Base-by-base conservation (phyloP, 2,888 invertebrate genomes). In the Epirrita christyi region DNA sequence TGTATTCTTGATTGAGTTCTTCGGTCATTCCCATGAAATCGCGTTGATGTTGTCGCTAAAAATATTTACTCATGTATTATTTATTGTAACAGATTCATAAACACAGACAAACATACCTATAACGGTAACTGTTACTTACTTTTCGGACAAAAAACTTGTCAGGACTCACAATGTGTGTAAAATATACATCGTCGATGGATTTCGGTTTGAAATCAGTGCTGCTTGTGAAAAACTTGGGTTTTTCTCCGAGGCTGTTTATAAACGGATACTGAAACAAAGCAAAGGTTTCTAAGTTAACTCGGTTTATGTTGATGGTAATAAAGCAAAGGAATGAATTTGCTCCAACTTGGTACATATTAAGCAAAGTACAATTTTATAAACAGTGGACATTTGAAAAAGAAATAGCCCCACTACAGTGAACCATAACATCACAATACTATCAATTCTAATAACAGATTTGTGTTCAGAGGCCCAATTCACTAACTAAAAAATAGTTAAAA, bases 111-210 rank as follows among this genome's bases (percentile, higher is more conserved):
- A 32, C 27, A 36, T 7, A n/a, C n/a, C n/a, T n/a, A n/a, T n/a
- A n/a, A n/a, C n/a, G 15, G 21, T 21, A 28, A 10, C 6, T 6
- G 21, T 14, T 41, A 59, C 51, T 81, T 85, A 95, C 95, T 86
- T 94, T 93, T 67, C 94, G 93, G 0, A 95, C 93, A 75, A 92
- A 96, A 75, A 97, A 95, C 58, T 93, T 88, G 67, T 93, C 89
- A 0, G 96, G 96, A 74, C 93, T 93, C 21, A 93, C 86, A 0
- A 95, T 84, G 63, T 94, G 90, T 0, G 93, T 92, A 41, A 96
- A 83, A 54, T 87, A 79, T 0, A 95, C 94, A 10, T 92, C 79
- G 45, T 93, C 88, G 0, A 75, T 67, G 6, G 88, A 72, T 11
- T 91, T 85, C 59, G 72, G 76, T 56, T 75, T 87, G 70, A 77